Conservation (phyloP, 2,888 invertebrate species). For the Hydriomena furcata region DNA sequence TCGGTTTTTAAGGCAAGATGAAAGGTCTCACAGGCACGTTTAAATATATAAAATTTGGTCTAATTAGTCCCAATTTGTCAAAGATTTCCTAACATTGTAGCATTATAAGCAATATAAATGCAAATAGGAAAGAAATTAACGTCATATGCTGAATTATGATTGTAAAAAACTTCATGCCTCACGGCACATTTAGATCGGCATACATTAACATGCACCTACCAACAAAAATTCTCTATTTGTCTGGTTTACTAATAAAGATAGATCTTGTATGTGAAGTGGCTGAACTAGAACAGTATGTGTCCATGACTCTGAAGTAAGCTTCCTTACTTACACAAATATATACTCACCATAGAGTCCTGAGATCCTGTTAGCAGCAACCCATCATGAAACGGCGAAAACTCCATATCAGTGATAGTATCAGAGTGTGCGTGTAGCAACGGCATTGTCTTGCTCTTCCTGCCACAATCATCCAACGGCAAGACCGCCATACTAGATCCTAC, state of each 20-base stretch:
- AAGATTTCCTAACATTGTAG: constrained; percentile 1
- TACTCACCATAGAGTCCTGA: constrained; percentile 90
- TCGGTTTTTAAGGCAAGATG: no score
- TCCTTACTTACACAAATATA: neutral
- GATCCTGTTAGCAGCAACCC: constrained; percentile 95
- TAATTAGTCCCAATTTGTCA: neutral
- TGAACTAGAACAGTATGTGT: no score
- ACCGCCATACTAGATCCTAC: constrained; percentile 95
- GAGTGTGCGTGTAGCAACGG: constrained; percentile 93
- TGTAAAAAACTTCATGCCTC: constrained; percentile 27
- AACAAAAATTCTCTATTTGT: constrained; percentile 17
- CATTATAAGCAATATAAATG: constrained; percentile 19
- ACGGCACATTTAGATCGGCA: constrained; percentile 19
- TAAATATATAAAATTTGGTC: no score
- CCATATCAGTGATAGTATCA: constrained; percentile 97
- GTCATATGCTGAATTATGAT: constrained; percentile 11
- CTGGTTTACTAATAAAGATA: no score
- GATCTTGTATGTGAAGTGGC: no score
- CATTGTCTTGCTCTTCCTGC: constrained; percentile 94
- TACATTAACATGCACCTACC: constrained; percentile 27
- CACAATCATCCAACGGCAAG: constrained; percentile 93
- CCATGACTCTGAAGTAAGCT: no score
- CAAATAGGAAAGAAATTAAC: constrained; percentile 17
- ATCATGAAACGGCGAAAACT: constrained; percentile 98
- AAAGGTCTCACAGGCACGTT: no score